Evolutionary conservation across 2,888 invertebrate genomes (phyloP).

Genomic region (Escarpia spicata): DNA sequence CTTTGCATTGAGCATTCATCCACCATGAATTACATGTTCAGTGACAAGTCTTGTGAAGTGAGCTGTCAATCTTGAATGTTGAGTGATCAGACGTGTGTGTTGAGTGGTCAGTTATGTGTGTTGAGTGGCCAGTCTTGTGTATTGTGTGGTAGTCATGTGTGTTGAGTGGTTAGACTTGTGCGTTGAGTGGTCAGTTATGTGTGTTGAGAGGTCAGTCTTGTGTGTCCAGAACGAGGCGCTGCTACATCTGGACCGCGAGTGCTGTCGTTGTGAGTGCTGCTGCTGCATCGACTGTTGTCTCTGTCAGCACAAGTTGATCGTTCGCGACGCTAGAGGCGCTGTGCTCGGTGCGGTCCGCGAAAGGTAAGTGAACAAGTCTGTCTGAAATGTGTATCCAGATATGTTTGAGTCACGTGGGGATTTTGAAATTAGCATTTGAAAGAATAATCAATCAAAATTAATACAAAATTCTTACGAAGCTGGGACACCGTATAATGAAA

Average conservation of each 20-base stretch:
- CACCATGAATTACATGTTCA: no score
- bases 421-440: no score
- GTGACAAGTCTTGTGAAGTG: not conserved
- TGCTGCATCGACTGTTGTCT: constrained; percentile 46
- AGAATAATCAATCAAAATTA: not conserved
- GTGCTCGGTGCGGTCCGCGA: constrained; percentile 41
- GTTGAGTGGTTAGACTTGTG: not conserved
- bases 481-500: no score
- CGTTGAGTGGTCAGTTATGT: not conserved
- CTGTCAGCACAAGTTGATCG: constrained; percentile 47
- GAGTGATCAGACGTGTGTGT: not conserved
- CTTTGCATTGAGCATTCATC: no score
- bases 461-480: no score
- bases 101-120: not conserved
- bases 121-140: not conserved
- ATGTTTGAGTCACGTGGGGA: no score
- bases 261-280: constrained; percentile 51
- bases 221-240: constrained; percentile 43
- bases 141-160: not conserved
- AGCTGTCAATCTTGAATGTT: not conserved
- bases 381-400: no score
- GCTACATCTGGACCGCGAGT: constrained; percentile 45
- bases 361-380: constrained; percentile 22
- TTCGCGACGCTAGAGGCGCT: constrained; percentile 45
- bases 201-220: not conserved